A percentile compares a stretch with the other conserved stretches of the same genome.
Evolutionary conservation across 1,140 invertebrate genomes (phyloP).

Genomic region (Scaptomyza graminum): DNA sequence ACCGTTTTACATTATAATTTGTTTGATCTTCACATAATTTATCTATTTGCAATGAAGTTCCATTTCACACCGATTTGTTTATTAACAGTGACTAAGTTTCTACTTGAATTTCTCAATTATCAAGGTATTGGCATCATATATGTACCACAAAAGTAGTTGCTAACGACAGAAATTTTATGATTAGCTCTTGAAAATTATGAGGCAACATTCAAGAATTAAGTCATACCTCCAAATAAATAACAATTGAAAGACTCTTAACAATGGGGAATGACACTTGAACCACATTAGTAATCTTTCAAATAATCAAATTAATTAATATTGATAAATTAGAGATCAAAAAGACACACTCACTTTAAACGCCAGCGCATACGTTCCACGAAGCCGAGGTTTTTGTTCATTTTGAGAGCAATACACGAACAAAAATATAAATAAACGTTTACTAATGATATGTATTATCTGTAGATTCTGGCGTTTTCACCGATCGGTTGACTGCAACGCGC

Average conservation of each 20-base stretch:
- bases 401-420: constrained; percentile 19
- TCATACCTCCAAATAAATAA: constrained; percentile 13
- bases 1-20: too few species aligned
- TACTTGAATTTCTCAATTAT: constrained; percentile 1
- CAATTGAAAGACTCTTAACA: not conserved
- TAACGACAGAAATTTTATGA: constrained; percentile 11
- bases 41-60: too few species aligned
- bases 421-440: not conserved
- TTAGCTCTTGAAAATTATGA: constrained; percentile 12
- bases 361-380: constrained; percentile 74
- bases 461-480: constrained; percentile 26
- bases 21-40: not conserved
- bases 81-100: not conserved
- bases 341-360: constrained; percentile 73
- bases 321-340: constrained; percentile 45
- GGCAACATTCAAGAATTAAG: constrained; percentile 1
- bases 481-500: constrained; percentile 60
- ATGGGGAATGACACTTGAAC: not conserved
- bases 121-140: constrained; percentile 27
- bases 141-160: constrained; percentile 18
- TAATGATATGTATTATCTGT: constrained; percentile 1
- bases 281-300: constrained; percentile 18
- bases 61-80: not conserved
- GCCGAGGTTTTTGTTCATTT: constrained; percentile 72
- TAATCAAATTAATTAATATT: constrained; percentile 49